Evolutionary conservation across 1,140 invertebrate genomes (phyloP), one percentile per base, ranked within the genome.

Genomic region (Lordiphosa collinella): DNA sequence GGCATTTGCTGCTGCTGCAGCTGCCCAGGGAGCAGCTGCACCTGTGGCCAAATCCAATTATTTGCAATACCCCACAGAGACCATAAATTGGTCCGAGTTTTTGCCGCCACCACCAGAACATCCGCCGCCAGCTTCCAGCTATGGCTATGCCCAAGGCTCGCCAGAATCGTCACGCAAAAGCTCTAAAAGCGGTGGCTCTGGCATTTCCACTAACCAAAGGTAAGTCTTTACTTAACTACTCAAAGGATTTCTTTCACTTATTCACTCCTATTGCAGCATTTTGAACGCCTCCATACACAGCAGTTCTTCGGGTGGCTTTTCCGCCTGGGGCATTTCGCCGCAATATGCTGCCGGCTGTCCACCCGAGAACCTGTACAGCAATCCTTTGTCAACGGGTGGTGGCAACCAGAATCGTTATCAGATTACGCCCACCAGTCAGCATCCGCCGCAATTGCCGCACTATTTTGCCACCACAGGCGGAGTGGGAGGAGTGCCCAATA

Each of bases 41-140:
- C 16, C 89, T 87, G 58, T 44, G 8, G 50, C 64, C 82, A 80
- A 91, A 90, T 67, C 91, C 82, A 78, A 88, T 87, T 46, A 91
- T 87, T 48, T 91, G 76, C 76, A 90, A 86, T 56, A 91, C 90
- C 71, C 90, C 58, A 12, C 90, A 85, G 88, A 90, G 14, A 89
- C 93, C 56, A 92, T 94, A 0, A 95, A 94, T 87, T 95, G 93
- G 94, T 93, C 92, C 11, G 94, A 95, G 70, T 92, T 94, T 72
- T 89, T 95, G 18, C 95, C 94, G 6, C 94, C 94, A 37, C 94
- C 95, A 1, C 95, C 94, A 0, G 93, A 95, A 65, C 94, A 95
- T 88, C 94, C 94, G 8, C 94, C 95, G 3, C 94, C 94, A 36
- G 82, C 88, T 31, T 87, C 80, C 25, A 71, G 62, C 12, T 87